Evolutionary conservation across 2,113 vertebrate genomes (phyloP), one percentile per base, ranked within the genome.

Genomic region (Falco punctatus): DNA sequence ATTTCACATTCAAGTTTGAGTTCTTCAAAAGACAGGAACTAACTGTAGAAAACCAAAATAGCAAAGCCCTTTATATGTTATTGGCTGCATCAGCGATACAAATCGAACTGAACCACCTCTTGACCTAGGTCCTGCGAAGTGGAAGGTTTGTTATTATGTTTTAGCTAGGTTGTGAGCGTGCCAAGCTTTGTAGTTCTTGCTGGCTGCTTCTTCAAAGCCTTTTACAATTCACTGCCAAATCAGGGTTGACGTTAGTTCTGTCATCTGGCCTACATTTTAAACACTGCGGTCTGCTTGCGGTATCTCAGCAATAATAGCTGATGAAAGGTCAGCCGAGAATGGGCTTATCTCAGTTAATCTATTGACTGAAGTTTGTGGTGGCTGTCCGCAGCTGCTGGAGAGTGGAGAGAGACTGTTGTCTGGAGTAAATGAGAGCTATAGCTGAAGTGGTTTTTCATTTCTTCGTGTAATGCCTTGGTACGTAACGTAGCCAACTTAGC

Each of bases 181-280:
- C 94, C 91, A 91, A 38, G 62, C 85, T 90, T 86, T 95, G 78
- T 87, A 26, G 9, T 75, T 57, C 52, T 44, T 72, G 58, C 74
- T 95, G 92, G 71, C 96, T 92, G 54, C 67, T 93, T 58, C 90
- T 90, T 93, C 95, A 83, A 70, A 96, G 96, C 59, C 75, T 81
- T 38, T 3, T 33, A 15, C 75, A 71, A 12, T 61, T 94, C 23
- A 0, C 67, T 94, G 74, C 79, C 74, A 86, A 32, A 72, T n/a
- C 62, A 26, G 71, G 66, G 51, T 51, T 96, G 82, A 42, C 16
- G 18, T 62, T 65, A 77, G 65, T 62, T 88, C 71, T 96, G 85
- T 94, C 49, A 70, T 73, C 62, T 77, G 74, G 61, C 14, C 72
- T 27, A 2, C 20, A 0, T 48, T 27, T 64, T 28, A 61, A 73